Base-by-base conservation (phyloP, 2,113 vertebrate genomes). In the Ictalurus punctatus region DNA sequence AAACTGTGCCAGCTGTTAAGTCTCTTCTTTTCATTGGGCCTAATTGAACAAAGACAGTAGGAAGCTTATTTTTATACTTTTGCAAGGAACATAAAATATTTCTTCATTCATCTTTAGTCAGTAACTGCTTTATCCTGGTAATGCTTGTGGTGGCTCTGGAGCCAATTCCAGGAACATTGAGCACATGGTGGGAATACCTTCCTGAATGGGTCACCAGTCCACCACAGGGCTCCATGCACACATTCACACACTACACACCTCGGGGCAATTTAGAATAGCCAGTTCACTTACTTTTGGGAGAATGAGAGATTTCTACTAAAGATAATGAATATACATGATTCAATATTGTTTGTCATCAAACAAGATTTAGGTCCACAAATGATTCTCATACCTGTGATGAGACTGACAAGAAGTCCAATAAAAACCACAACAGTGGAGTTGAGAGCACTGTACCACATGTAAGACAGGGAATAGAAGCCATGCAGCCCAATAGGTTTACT, bases 371-470 rank as follows among this genome's bases (percentile, higher is more conserved):
- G 23, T 88, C 12, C 48, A 74, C 7, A 73, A 73, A 81, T 85
- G 10, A 84, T 48, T 48, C 2, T 21, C 58, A 16, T 87, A 98
- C 98, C 97, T 0, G 97, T 98, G 86, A 99, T 91, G 67, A 97
- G 93, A 92, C 98, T 99, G 95, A 98, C 92, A 74, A 96, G 87
- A 88, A 99, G 95, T 59, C 98, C 98, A 74, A 96, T 94, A 2
- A 97, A 6, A 25, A 99, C 92, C 90, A 98, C 98, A 0, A 95
- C 96, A 88, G 95, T 94, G 90, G 98, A 98, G 94, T 95, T 98
- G 94, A 98, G 96, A 0, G 94, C 98, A 0, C 97, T 98, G 95
- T 99, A 99, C 98, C 98, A 99, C 94, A 99, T 94, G 93, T 99
- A 99, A 0, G 98, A 99, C 90, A 99, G 87, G 1, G 95, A 96